phyloP scores from a whole-genome alignment of 2,113 vertebrate genomes.

The Phasianus colchicus region DNA sequence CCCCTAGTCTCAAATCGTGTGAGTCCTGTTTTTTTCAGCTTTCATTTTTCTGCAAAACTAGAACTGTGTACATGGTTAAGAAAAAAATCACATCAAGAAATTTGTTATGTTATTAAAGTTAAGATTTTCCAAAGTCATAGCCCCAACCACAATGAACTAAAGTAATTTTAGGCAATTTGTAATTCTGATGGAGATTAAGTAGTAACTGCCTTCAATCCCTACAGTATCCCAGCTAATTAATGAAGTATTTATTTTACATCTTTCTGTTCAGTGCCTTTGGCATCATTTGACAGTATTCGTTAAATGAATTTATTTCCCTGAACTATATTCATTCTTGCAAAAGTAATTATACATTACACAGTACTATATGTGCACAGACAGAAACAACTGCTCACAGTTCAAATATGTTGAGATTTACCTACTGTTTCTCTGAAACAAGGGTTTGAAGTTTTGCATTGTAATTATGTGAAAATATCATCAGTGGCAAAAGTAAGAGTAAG shows the following conservation, averaged over 20 bases:
- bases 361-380: background rate
- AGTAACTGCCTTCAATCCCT: background rate
- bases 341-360: background rate
- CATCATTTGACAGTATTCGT: background rate
- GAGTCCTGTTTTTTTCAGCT: background rate
- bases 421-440: background rate
- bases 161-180: background rate
- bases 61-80: accelerated
- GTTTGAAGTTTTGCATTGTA: background rate
- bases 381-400: background rate
- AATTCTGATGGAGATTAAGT: background rate
- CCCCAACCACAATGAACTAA: background rate
- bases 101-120: background rate
- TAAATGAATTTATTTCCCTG: background rate
- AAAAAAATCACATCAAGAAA: background rate
- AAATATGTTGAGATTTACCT: background rate
- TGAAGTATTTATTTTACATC: background rate
- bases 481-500: background rate
- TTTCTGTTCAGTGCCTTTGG: background rate
- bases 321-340: background rate
- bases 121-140: background rate
- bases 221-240: background rate
- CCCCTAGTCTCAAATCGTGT: too few species aligned
- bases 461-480: background rate
- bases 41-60: background rate